These are phyloP conservation scores for Myotis vivesi DNA, from an alignment of 2,797 vertebrate species.

Conservation along the genomic window DNA sequence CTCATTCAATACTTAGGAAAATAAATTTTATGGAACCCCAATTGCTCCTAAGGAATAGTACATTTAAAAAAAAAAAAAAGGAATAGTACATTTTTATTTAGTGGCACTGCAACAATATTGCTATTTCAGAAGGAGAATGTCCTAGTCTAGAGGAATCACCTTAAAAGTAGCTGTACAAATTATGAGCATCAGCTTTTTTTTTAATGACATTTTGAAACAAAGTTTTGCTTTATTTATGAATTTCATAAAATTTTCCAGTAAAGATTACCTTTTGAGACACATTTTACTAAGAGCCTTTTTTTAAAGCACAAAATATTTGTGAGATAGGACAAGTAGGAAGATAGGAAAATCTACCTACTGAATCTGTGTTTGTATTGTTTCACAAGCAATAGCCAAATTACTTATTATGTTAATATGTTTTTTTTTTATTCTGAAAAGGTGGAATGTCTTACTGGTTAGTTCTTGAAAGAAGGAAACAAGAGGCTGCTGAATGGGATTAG, in stretches of 20 bases:
- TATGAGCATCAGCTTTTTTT: background rate
- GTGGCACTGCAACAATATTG: background rate
- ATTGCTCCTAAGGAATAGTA: background rate
- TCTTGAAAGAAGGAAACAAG: conserved; percentile 29
- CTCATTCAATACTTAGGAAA: background rate
- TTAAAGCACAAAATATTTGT: background rate
- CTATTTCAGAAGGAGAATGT: background rate
- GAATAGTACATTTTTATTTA: background rate
- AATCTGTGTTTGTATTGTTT: background rate
- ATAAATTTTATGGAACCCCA: background rate
- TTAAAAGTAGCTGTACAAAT: background rate
- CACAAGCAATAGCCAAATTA: background rate
- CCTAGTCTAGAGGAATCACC: background rate
- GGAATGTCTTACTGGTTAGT: background rate
- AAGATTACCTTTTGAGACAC: background rate
- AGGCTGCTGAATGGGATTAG: background rate
- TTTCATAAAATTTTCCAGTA: conserved; percentile 40
- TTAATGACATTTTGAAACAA: background rate
- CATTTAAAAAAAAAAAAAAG: too few species aligned
- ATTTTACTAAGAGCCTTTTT: background rate
- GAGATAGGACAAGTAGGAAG: background rate
- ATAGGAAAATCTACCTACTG: background rate
- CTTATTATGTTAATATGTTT: background rate
- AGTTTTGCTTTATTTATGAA: conserved; percentile 24
- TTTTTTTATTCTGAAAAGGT: conserved; percentile 8